phyloP scores from a whole-genome alignment of 2,797 vertebrate genomes.

The Luscinia megarhynchos region DNA sequence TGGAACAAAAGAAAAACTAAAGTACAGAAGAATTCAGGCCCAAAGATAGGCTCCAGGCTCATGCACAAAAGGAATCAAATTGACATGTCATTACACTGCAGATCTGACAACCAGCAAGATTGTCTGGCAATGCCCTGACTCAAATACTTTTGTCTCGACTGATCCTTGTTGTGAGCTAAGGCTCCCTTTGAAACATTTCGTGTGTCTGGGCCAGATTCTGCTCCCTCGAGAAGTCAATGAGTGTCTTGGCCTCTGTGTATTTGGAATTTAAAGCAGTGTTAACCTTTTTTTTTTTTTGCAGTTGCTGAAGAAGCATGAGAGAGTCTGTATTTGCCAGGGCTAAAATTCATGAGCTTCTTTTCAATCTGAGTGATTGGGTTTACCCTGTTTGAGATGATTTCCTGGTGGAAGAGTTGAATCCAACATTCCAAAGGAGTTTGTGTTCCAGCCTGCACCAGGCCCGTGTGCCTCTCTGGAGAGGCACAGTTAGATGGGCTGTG shows the following conservation, averaged over 20 bases:
- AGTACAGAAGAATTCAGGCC: slow-evolving; percentile 87
- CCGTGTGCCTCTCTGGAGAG: rapidly evolving
- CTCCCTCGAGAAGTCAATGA: slow-evolving; percentile 13
- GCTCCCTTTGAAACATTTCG: slow-evolving; percentile 50
- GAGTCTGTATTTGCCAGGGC: neutral
- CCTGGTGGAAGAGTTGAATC: neutral
- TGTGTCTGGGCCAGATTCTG: slow-evolving; percentile 59
- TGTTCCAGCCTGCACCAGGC: neutral
- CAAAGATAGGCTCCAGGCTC: slow-evolving; percentile 81
- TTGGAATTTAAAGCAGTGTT: slow-evolving; percentile 28
- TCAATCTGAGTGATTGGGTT: neutral
- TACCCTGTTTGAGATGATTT: neutral
- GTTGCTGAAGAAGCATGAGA: neutral
- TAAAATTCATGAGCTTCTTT: neutral
- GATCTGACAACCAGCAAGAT: slow-evolving; percentile 82
- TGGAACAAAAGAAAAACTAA: slow-evolving; percentile 93
- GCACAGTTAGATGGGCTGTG: neutral
- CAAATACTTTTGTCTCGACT: slow-evolving; percentile 46
- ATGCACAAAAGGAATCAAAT: slow-evolving; percentile 89
- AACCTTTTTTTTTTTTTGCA: neutral
- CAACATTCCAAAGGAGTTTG: neutral
- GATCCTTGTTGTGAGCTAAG: slow-evolving; percentile 29
- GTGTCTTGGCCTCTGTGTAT: slow-evolving; percentile 7
- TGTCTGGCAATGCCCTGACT: slow-evolving; percentile 79
- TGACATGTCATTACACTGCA: slow-evolving; percentile 92